Evolutionary conservation across 2,113 vertebrate species (phyloP).

Genomic region (Notothenia rossii): DNA sequence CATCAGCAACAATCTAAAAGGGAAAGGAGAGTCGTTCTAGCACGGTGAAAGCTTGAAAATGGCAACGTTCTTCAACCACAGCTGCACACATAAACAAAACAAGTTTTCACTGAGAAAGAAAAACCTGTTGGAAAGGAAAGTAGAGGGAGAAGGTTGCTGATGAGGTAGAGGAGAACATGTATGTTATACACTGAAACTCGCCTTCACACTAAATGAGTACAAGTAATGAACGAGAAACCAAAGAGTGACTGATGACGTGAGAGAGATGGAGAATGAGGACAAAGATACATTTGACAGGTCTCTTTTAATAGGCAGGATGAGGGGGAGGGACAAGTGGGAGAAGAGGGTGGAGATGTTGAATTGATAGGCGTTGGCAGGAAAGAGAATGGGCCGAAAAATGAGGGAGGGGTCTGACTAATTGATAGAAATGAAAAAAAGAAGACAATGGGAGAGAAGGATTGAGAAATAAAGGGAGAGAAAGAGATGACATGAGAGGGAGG

Average conservation of each 20-base stretch:
- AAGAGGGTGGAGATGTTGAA: slow-evolving; percentile 4
- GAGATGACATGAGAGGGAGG: slow-evolving; percentile 8
- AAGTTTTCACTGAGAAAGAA: not conserved
- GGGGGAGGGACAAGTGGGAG: not conserved
- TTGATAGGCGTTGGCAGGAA: slow-evolving; percentile 35
- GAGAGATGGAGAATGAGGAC: not conserved
- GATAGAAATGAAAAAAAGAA: slow-evolving; percentile 11
- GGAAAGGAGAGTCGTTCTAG: not conserved
- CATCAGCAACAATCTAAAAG: not conserved
- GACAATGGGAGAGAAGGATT: slow-evolving; percentile 20
- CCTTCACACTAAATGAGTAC: slow-evolving; percentile 29
- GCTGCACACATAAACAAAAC: not conserved
- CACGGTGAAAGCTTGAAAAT: not conserved
- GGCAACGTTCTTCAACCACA: not conserved
- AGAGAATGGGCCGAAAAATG: slow-evolving; percentile 12
- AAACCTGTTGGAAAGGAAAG: not conserved
- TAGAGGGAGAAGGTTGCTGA: not conserved
- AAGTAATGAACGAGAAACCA: slow-evolving; percentile 23
- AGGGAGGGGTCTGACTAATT: slow-evolving; percentile 45
- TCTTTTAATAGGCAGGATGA: slow-evolving; percentile 9
- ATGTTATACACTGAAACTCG: not conserved
- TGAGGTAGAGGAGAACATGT: not conserved
- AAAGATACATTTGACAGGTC: not conserved
- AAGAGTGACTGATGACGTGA: slow-evolving; percentile 7
- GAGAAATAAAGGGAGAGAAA: slow-evolving; percentile 6